A percentile compares a stretch with the other conserved stretches of the same genome.
These are phyloP conservation scores for Epizoanthus illoricatus DNA, from an alignment of 92 coral and sea anemone species.

Conservation along the genomic window DNA sequence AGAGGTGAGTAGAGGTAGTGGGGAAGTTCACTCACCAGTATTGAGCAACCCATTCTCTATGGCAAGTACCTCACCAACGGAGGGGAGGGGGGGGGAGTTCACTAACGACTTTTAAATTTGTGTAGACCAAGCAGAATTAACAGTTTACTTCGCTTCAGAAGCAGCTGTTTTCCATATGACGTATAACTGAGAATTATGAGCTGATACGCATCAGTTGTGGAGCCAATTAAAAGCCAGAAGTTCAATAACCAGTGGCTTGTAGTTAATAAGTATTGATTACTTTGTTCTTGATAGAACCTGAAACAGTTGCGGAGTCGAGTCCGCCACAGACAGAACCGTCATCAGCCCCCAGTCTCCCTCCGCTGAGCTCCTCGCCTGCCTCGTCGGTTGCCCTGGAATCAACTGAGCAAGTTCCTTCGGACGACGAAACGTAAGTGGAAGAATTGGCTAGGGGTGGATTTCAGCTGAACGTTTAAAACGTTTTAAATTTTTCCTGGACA, in stretches of 20 bases:
- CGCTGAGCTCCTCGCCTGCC: constrained; percentile 61
- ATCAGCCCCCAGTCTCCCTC: constrained; percentile 63
- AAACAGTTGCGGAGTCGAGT: constrained; percentile 17
- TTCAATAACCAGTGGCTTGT: not conserved
- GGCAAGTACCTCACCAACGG: constrained; percentile 37
- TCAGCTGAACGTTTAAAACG: too few species aligned
- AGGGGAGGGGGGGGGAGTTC: constrained; percentile 42
- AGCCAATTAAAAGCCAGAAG: too few species aligned
- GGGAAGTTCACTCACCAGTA: constrained; percentile 56
- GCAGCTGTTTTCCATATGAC: too few species aligned
- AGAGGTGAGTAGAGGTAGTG: too few species aligned
- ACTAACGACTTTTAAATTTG: constrained; percentile 16
- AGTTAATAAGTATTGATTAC: not conserved
- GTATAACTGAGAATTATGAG: not conserved
- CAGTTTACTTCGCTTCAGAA: too few species aligned
- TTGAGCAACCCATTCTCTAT: constrained; percentile 58
- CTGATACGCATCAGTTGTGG: not conserved
- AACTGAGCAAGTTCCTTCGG: constrained; percentile 55
- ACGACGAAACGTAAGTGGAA: constrained; percentile 55
- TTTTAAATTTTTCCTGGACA: not conserved
- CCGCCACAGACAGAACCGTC: constrained; percentile 47
- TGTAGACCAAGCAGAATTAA: too few species aligned
- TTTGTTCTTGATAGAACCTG: constrained; percentile 35
- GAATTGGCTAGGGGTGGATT: not conserved
- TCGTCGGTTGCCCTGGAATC: constrained; percentile 61